phyloP scores from a whole-genome alignment of 2,113 vertebrate species.

The Sardina pilchardus region DNA sequence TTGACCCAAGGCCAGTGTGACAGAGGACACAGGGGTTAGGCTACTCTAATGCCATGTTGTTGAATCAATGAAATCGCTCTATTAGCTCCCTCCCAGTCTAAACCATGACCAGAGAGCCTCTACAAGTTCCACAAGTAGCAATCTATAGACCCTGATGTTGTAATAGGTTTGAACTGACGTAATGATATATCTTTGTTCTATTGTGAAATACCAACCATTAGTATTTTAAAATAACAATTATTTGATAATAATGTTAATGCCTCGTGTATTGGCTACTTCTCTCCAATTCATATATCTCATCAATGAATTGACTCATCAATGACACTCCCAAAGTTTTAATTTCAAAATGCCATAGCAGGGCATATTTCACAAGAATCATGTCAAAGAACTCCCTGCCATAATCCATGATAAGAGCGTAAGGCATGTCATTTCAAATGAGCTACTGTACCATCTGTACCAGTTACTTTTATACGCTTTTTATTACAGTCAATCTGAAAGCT shows the following conservation, averaged over 20 bases:
- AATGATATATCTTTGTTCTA: too few species aligned
- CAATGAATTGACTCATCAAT: too few species aligned
- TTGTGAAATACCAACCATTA: too few species aligned
- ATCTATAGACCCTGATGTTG: not conserved
- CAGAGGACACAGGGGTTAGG: not conserved
- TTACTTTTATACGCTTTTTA: slow-evolving; percentile 51
- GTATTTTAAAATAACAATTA: too few species aligned
- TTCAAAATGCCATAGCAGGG: not conserved
- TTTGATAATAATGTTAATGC: too few species aligned
- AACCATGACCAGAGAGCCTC: not conserved
- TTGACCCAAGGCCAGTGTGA: not conserved
- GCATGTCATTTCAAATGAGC: not conserved
- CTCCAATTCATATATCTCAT: too few species aligned
- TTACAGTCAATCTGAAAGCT: slow-evolving; percentile 63
- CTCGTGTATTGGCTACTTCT: too few species aligned
- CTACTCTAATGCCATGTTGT: not conserved
- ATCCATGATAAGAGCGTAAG: not conserved
- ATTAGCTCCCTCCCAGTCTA: not conserved
- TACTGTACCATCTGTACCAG: slow-evolving; percentile 54
- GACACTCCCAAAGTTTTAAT: not conserved
- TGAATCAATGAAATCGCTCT: not conserved
- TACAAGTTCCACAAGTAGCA: not conserved
- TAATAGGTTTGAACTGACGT: too few species aligned
- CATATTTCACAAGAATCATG: not conserved
- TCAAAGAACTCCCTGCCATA: not conserved